A percentile compares a stretch with the other conserved stretches of the same genome.
These are phyloP conservation scores for Neotoma lepida DNA, from an alignment of 2,113 vertebrate species.

Conservation along the genomic window DNA sequence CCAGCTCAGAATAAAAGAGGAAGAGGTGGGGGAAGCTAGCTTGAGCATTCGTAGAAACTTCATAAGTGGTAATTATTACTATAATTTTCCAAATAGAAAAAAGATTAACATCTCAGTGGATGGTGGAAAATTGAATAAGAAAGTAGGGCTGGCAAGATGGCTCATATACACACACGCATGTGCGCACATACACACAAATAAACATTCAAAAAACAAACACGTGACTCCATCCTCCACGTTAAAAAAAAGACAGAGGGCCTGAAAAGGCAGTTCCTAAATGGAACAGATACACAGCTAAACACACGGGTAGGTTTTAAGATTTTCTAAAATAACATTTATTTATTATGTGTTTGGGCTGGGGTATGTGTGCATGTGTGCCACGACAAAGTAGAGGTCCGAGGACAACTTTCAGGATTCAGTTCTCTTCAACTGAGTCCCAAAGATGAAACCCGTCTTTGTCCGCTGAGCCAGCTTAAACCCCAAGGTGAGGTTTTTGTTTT, in stretches of 20 bases:
- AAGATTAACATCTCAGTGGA: neutral
- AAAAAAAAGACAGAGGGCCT: neutral
- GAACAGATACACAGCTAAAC: neutral
- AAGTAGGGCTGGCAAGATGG: neutral
- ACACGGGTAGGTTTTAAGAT: neutral
- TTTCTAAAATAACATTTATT: neutral
- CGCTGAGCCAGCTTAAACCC: neutral
- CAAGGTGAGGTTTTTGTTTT: neutral
- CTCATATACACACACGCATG: no score
- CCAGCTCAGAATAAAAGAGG: neutral
- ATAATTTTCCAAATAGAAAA: neutral
- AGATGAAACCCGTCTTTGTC: neutral
- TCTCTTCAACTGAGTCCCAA: neutral
- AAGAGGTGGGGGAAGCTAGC: neutral
- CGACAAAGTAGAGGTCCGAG: neutral
- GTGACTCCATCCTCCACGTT: neutral
- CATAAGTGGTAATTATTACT: neutral
- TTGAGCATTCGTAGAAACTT: neutral
- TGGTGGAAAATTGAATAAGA: neutral
- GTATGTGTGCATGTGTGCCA: neutral
- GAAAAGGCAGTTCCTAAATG: neutral
- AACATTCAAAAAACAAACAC: neutral
- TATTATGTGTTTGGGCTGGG: neutral
- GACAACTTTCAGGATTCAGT: neutral
- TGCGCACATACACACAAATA: neutral